These are phyloP conservation scores for Conopomorpha cramerella DNA, from an alignment of 1,140 invertebrate species.

Conservation along the genomic window DNA sequence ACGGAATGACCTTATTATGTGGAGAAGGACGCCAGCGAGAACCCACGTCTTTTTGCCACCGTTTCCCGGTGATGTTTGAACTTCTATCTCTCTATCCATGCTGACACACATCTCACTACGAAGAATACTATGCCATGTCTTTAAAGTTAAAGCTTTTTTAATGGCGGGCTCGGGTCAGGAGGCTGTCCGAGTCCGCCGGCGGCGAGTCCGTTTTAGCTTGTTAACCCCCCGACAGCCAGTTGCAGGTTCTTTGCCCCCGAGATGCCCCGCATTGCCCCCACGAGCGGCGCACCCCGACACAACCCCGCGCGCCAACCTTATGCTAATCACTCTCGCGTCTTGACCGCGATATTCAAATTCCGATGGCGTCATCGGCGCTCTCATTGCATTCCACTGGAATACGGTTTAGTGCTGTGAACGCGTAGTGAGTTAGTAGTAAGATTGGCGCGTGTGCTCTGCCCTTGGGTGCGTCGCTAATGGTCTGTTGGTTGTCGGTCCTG, in stretches of 20 bases:
- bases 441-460: constrained; percentile 15
- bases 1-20: too few species aligned
- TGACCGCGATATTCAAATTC: neutral
- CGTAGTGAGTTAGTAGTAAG: too few species aligned
- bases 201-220: constrained; percentile 36
- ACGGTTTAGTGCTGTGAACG: neutral
- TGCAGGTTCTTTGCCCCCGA: constrained; percentile 52
- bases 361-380: neutral
- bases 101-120: too few species aligned
- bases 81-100: neutral
- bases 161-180: too few species aligned
- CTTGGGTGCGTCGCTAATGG: constrained; percentile 38
- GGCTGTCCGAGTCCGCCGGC: too few species aligned
- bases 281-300: constrained; percentile 29
- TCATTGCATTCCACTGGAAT: neutral
- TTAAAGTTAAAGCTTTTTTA: too few species aligned
- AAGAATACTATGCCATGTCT: too few species aligned
- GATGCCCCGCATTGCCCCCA: constrained; percentile 28
- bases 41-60: constrained; percentile 16
- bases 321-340: neutral
- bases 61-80: constrained; percentile 9
- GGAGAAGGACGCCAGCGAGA: constrained; percentile 11
- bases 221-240: constrained; percentile 58
- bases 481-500: constrained; percentile 58
- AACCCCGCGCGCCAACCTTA: constrained; percentile 4